phyloP scores from a whole-genome alignment of 2,888 invertebrate species.

The Coremacera marginata region DNA sequence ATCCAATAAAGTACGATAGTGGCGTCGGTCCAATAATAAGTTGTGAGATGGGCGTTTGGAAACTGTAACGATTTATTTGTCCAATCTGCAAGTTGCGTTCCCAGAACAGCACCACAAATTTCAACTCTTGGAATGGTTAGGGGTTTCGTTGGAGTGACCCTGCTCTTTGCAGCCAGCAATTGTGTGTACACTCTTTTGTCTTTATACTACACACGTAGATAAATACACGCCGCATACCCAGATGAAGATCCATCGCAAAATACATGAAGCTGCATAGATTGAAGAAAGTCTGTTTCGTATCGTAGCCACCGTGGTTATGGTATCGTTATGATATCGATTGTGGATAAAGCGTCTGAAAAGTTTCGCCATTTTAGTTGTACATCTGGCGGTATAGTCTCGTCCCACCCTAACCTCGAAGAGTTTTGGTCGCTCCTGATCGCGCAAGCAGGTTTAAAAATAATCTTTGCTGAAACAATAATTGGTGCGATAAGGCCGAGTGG shows the following conservation, averaged over 20 bases:
- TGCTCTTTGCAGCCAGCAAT: background rate
- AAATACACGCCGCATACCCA: background rate
- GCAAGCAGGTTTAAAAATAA: background rate
- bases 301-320: background rate
- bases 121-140: background rate
- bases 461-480: background rate
- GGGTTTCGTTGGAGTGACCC: background rate
- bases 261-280: background rate
- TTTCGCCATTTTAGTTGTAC: background rate
- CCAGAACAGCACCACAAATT: background rate
- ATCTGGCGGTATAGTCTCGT: background rate
- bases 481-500: background rate
- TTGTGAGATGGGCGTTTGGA: no score
- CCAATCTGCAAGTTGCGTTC: background rate
- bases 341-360: background rate
- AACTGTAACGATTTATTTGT: no score
- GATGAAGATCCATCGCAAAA: background rate
- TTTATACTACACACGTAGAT: background rate
- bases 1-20: no score
- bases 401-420: background rate
- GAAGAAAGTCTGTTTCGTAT: background rate
- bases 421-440: background rate
- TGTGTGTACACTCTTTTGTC: background rate
- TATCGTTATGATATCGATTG: background rate
- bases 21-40: no score